Percentiles rank a stretch among this genome's conserved stretches.
phyloP scores from a whole-genome alignment of 2,888 invertebrate genomes.

The Cepaea hortensis region DNA sequence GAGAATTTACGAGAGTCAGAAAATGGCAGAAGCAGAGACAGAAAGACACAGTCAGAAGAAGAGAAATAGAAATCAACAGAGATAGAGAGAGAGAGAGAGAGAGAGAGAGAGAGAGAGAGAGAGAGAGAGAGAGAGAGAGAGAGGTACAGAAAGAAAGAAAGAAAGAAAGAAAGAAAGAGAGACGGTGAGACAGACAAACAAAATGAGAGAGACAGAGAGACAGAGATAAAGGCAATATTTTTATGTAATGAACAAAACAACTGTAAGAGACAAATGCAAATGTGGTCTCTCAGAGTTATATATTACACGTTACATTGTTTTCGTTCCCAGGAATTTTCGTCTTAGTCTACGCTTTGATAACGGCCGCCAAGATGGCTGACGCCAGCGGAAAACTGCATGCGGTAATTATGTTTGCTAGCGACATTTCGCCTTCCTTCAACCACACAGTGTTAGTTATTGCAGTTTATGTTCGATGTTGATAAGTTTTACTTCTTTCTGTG shows the following conservation, averaged over 20 bases:
- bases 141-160: no score
- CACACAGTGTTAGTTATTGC: not conserved
- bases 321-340: slow-evolving; percentile 42
- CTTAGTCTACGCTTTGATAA: slow-evolving; percentile 59
- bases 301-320: not conserved
- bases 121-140: no score
- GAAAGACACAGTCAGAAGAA: not conserved
- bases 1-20: not conserved
- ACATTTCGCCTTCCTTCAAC: not conserved
- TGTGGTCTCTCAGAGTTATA: no score
- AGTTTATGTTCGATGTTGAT: no score
- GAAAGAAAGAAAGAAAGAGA: no score
- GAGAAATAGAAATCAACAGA: not conserved
- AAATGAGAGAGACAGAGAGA: no score
- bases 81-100: no score
- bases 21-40: not conserved
- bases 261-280: not conserved
- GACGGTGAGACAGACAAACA: no score
- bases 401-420: not conserved
- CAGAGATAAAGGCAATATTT: no score
- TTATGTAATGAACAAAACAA: no score
- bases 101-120: no score
- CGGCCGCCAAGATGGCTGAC: slow-evolving; percentile 62
- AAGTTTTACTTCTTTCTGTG: no score
- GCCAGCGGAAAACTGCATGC: slow-evolving; percentile 65